Percentiles rank a stretch among this genome's conserved stretches.
Conservation (phyloP, 2,113 vertebrate genomes). For the Mesembrinibis cayennensis region DNA sequence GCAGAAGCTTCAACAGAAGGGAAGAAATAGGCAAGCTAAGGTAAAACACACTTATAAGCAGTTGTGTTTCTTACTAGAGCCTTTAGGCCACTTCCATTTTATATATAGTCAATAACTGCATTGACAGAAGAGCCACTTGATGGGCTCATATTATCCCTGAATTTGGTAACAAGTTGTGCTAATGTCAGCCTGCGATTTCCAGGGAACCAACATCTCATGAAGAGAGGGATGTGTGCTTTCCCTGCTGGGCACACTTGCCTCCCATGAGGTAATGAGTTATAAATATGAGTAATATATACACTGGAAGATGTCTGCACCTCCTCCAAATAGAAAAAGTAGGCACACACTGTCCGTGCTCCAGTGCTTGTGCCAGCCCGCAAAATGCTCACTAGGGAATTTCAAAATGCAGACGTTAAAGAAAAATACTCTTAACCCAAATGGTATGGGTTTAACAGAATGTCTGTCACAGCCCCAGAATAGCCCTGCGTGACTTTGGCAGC, state of each 20-base stretch:
- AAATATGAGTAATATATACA: constrained; percentile 42
- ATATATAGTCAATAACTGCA: neutral
- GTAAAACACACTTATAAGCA: neutral
- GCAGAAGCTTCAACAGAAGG: neutral
- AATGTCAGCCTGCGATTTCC: neutral
- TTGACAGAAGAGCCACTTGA: neutral
- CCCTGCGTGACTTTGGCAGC: constrained; percentile 3
- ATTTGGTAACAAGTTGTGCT: neutral
- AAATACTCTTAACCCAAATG: neutral
- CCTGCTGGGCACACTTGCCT: neutral
- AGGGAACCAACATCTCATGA: neutral
- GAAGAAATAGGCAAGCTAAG: neutral
- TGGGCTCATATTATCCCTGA: neutral
- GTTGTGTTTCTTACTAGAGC: neutral
- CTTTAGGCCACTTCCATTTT: neutral
- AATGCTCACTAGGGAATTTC: constrained; percentile 33
- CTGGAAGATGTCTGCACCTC: constrained; percentile 13
- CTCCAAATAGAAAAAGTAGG: constrained; percentile 6
- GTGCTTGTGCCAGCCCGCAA: neutral
- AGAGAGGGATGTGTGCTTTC: neutral
- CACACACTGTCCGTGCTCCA: neutral
- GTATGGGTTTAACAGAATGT: neutral
- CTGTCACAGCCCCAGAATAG: constrained; percentile 34
- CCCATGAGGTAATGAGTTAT: constrained; percentile 35
- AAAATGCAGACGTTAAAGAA: constrained; percentile 52